Base-by-base conservation (phyloP, 2,113 vertebrate genomes). In the human (Homo sapiens) region DNA sequence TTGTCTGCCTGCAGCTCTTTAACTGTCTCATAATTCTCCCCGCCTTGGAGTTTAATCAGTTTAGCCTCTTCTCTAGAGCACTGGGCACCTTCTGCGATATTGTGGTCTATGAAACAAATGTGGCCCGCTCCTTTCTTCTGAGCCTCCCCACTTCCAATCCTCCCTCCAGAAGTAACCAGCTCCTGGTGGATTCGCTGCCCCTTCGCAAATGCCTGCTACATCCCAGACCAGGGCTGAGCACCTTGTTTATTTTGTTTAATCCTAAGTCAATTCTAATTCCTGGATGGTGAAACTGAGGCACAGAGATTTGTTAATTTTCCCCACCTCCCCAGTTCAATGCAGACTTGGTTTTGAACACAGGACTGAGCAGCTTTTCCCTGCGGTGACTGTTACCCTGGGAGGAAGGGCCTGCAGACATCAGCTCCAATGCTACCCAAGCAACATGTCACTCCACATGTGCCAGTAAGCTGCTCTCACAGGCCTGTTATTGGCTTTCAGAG, bases 401-500 rank as follows among this genome's bases (percentile, higher is more conserved):
- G 22, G 45, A 40, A 38, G 25, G 61, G 35, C 3, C n/a, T 14
- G 5, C 45, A 18, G 80, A 2, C 16, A 23, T 22, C 0, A 0
- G 18, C 80, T 73, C 73, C 25, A 20, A 0, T 8, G 50, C 61
- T 13, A 1, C n/a, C 17, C 30, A 0, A 16, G 8, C 14, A 23
- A 38, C 0, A 1, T 84, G 57, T 8, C 8, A 1, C 18, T 78
- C 16, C 14, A 1, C 2, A 0, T 7, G 17, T 12, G 9, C 82
- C 10, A 0, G 12, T 1, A 17, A n/a, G 57, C n/a, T 0, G 25
- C 35, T 32, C 23, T 1, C 68, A 0, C 0, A 1, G 12, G 13
- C 5, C 50, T 4, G 0, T 1, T 20, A 1, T 10, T 8, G 8
- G 20, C 57, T 35, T 23, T 72, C 61, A 22, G 73, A 3, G 30